Conservation (phyloP, 2,888 invertebrate genomes). For the Spicauda simplicius region DNA sequence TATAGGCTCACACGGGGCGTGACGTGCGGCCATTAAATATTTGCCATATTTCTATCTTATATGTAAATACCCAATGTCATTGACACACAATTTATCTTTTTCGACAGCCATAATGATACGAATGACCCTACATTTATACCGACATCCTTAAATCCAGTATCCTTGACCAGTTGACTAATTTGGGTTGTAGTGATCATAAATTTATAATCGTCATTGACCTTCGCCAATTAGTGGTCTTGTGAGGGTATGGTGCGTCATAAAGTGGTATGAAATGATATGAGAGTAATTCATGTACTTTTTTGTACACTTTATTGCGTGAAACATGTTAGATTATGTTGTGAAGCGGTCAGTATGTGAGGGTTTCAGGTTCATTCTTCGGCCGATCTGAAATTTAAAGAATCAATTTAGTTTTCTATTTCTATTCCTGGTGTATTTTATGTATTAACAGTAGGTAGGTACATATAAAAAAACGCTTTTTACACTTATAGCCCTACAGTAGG, state of each 20-base stretch:
- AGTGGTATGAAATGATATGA: not conserved
- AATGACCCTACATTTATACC: slow-evolving; percentile 3
- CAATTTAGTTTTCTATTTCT: no score
- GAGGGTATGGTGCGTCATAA: slow-evolving; percentile 9
- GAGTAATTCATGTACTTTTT: no score
- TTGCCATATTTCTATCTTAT: not conserved
- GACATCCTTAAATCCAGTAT: slow-evolving; percentile 7
- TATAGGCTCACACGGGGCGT: no score
- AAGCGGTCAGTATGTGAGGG: no score
- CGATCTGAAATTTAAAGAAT: no score
- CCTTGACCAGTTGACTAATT: slow-evolving; percentile 4
- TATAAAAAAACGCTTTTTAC: no score
- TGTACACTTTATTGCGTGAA: no score
- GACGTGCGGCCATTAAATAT: not conserved
- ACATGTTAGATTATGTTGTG: no score
- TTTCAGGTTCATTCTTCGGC: no score
- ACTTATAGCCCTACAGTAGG: no score
- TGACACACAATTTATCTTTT: not conserved
- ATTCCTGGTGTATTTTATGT: no score
- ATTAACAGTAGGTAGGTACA: no score
- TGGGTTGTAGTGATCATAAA: slow-evolving; percentile 15
- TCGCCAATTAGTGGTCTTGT: slow-evolving; percentile 10
- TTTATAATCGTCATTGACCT: slow-evolving; percentile 15
- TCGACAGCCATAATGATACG: slow-evolving; percentile 8
- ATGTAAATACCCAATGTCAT: not conserved